phyloP scores from a whole-genome alignment of 2,797 vertebrate genomes.

The Protonibea diacanthus region DNA sequence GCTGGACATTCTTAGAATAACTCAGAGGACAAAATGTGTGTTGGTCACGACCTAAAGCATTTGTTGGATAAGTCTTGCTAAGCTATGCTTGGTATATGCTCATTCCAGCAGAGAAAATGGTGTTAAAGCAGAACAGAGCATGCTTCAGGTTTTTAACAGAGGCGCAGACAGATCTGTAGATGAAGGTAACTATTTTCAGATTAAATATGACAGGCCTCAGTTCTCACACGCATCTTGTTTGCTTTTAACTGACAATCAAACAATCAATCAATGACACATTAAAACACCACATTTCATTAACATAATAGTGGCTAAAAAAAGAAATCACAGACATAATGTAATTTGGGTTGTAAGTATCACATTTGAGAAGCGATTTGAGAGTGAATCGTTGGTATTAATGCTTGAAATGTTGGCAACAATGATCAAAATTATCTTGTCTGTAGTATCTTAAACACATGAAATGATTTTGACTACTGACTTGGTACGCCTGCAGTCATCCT shows the following conservation, averaged over 20 bases:
- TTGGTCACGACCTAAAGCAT: conserved; percentile 43
- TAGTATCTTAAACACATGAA: background rate
- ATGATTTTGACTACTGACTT: background rate
- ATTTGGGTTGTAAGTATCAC: background rate
- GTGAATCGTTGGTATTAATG: background rate
- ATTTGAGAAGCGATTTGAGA: background rate
- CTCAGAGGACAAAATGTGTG: conserved; percentile 26
- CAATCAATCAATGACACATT: too few relatives aligned
- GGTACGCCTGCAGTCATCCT: background rate
- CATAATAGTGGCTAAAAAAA: background rate
- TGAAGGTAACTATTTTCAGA: background rate
- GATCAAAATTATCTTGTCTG: background rate
- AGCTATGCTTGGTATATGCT: conserved; percentile 39
- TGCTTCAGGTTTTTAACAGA: conserved; percentile 17
- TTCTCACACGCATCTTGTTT: conserved; percentile 3
- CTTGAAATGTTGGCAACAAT: background rate
- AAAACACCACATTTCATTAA: background rate
- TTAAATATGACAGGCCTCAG: background rate
- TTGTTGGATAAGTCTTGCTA: conserved; percentile 45
- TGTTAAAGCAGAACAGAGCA: conserved; percentile 18
- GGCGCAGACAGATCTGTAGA: background rate
- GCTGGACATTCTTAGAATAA: conserved; percentile 59
- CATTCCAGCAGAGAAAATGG: conserved; percentile 32
- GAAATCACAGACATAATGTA: background rate
- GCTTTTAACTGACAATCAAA: too few relatives aligned